Conservation (phyloP, 2,113 vertebrate species). For the Entelurus aequoreus region DNA sequence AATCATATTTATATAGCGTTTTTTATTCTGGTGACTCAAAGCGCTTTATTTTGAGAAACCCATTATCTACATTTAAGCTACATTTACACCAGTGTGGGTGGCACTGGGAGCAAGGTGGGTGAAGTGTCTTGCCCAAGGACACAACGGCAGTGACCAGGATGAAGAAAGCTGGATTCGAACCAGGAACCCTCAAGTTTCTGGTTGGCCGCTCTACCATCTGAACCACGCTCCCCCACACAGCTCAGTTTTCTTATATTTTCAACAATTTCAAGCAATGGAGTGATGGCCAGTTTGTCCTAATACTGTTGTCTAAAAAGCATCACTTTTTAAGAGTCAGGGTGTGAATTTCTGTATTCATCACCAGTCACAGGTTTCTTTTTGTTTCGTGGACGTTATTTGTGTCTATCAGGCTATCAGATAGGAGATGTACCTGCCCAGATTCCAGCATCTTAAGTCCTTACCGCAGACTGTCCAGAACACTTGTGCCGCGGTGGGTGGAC, state of each 20-base stretch:
- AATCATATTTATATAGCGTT: no score
- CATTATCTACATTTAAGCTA: no score
- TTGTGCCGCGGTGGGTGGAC: constrained; percentile 71
- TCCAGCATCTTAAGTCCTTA: constrained; percentile 46
- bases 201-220: no score
- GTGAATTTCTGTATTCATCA: constrained; percentile 8
- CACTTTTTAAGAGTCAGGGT: neutral
- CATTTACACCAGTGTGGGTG: no score
- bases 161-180: no score
- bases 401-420: constrained; percentile 66
- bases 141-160: no score
- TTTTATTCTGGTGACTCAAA: no score
- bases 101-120: no score
- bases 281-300: neutral
- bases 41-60: no score
- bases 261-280: neutral
- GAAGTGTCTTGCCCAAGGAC: no score
- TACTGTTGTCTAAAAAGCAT: neutral
- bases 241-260: neutral
- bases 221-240: no score
- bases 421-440: constrained; percentile 66
- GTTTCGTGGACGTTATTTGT: constrained; percentile 46
- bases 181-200: no score
- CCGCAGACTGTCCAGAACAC: constrained; percentile 62
- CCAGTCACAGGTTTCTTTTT: constrained; percentile 34